Conservation (phyloP, 2,113 vertebrate genomes). For the Panthera tigris region DNA sequence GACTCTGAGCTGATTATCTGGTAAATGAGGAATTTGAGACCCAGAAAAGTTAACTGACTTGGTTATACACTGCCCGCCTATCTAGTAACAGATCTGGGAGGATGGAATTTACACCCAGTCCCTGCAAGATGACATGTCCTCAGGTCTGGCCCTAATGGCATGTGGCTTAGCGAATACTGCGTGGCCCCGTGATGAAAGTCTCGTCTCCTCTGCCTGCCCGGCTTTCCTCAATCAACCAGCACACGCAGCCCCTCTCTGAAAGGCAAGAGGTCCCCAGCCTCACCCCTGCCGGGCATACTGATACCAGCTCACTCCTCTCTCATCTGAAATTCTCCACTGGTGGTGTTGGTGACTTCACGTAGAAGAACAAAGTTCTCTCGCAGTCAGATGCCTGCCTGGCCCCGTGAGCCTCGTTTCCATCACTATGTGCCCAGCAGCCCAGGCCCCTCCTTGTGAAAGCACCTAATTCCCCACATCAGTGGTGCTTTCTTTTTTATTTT, state of each 20-base stretch:
- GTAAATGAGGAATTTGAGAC: neutral
- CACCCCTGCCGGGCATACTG: too few relatives aligned
- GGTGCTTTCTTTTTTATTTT: too few relatives aligned
- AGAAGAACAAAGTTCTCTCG: neutral
- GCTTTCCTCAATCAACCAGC: neutral
- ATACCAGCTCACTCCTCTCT: neutral
- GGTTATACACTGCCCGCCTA: neutral
- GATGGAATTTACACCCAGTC: neutral
- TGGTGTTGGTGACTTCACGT: neutral
- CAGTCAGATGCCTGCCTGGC: neutral
- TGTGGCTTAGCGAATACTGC: too few relatives aligned
- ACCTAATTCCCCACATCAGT: neutral
- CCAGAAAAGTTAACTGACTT: neutral
- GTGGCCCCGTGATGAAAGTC: neutral
- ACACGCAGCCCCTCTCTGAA: neutral
- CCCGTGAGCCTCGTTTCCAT: neutral
- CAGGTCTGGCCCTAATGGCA: neutral
- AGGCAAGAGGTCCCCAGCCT: neutral
- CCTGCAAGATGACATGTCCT: neutral
- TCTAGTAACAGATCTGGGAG: neutral
- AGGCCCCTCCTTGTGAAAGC: neutral
- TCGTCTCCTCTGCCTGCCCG: neutral
- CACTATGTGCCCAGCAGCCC: neutral
- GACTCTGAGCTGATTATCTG: neutral
- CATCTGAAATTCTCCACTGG: neutral